phyloP scores from a whole-genome alignment of 1,140 invertebrate genomes.

The Anastrepha obliqua region DNA sequence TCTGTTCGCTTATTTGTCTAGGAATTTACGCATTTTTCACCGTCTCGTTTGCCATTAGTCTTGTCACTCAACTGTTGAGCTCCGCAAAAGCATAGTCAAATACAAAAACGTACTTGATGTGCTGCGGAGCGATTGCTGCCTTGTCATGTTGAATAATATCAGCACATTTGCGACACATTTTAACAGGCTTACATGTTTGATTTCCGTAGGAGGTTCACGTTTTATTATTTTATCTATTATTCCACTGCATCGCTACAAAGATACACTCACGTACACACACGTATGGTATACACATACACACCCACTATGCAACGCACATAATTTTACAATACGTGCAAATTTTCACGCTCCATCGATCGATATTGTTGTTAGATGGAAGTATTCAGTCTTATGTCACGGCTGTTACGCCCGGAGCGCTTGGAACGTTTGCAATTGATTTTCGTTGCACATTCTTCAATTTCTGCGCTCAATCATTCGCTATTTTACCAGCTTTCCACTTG shows the following conservation, averaged over 20 bases:
- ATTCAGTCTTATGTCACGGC: neutral
- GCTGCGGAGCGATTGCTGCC: neutral
- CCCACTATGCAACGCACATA: neutral
- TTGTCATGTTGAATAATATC: neutral
- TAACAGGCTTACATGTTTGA: neutral
- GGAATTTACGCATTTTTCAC: constrained; percentile 41
- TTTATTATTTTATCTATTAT: neutral
- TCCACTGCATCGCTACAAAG: neutral
- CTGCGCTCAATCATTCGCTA: neutral
- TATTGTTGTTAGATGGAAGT: neutral
- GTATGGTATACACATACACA: neutral
- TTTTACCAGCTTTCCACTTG: neutral
- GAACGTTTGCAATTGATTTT: neutral
- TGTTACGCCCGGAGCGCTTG: neutral
- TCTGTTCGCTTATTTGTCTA: constrained; percentile 11
- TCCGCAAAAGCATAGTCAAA: neutral
- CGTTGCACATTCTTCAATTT: neutral
- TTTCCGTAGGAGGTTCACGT: too few species aligned
- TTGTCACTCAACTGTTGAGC: neutral
- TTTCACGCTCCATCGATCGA: neutral
- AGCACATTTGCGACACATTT: neutral
- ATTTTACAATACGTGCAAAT: neutral
- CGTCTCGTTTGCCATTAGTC: constrained; percentile 45
- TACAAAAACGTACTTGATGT: neutral
- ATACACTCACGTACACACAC: neutral